phyloP scores from a whole-genome alignment of 2,797 vertebrate genomes.

The Buceros bicornis region DNA sequence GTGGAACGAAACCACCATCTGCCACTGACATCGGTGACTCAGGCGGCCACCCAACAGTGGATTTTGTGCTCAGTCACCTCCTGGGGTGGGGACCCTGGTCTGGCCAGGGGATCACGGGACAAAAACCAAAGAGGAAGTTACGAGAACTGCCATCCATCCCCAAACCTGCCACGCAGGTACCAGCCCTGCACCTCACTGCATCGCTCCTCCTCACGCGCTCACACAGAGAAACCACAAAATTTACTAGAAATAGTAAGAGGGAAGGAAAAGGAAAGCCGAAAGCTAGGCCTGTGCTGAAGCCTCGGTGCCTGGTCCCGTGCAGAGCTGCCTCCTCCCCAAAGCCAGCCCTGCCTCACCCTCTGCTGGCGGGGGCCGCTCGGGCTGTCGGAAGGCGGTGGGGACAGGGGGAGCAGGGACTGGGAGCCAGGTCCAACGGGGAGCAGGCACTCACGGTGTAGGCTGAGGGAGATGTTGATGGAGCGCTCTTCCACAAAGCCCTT shows the following conservation, averaged over 20 bases:
- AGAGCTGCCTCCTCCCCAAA: not conserved
- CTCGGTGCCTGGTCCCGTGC: rapidly evolving
- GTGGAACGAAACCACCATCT: not conserved
- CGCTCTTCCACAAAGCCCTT: slow-evolving; percentile 89
- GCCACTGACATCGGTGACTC: not conserved
- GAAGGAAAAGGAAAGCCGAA: not conserved
- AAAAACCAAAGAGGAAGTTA: not conserved
- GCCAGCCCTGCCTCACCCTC: not conserved
- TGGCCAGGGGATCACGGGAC: not conserved
- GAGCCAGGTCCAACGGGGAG: not conserved
- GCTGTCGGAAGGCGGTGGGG: not conserved
- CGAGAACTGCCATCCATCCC: rapidly evolving
- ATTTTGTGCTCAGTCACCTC: not conserved
- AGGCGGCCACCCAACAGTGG: not conserved
- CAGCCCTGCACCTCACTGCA: rapidly evolving
- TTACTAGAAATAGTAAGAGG: not conserved
- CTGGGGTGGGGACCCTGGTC: not conserved
- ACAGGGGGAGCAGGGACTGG: not conserved
- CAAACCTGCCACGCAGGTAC: not conserved
- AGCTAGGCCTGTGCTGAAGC: not conserved
- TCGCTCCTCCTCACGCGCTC: rapidly evolving
- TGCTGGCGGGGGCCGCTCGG: not conserved
- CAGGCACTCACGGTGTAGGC: slow-evolving; percentile 91
- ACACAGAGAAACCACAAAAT: not conserved
- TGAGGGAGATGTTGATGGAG: slow-evolving; percentile 96